These are phyloP conservation scores for Chamaea fasciata DNA, from an alignment of 2,113 vertebrate species.

Conservation along the genomic window DNA sequence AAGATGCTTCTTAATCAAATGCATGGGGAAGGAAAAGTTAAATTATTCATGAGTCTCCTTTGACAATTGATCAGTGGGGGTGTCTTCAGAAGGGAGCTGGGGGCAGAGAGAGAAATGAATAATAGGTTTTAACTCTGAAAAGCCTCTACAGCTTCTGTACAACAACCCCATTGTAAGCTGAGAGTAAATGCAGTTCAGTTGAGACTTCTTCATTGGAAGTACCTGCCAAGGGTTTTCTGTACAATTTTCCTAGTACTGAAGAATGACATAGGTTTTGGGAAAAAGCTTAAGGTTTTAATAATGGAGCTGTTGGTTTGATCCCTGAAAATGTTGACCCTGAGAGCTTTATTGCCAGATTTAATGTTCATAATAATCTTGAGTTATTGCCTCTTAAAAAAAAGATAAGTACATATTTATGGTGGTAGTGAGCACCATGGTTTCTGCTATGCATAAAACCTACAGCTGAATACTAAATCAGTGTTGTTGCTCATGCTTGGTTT, in stretches of 20 bases:
- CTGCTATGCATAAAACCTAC: neutral
- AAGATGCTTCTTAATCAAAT: neutral
- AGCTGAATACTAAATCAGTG: neutral
- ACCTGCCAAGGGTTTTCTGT: neutral
- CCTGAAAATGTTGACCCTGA: neutral
- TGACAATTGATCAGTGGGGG: slow-evolving; percentile 58
- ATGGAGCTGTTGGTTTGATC: slow-evolving; percentile 52
- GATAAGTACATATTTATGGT: neutral
- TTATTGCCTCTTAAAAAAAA: neutral
- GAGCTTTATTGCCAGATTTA: slow-evolving; percentile 33
- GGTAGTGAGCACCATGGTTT: neutral
- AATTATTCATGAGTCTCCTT: slow-evolving; percentile 63
- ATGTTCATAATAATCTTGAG: slow-evolving; percentile 32
- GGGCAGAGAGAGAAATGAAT: neutral
- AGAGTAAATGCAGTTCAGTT: neutral
- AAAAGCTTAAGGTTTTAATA: slow-evolving; percentile 48
- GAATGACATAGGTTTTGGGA: neutral
- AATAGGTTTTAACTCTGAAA: slow-evolving; percentile 56
- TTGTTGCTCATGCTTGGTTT: neutral
- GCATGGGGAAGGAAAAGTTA: slow-evolving; percentile 29
- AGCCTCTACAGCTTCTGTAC: slow-evolving; percentile 28
- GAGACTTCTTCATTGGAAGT: slow-evolving; percentile 25
- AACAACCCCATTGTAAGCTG: slow-evolving; percentile 1
- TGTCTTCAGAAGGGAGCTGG: slow-evolving; percentile 7
- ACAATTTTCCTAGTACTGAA: neutral